Base-by-base conservation (phyloP, 1,140 invertebrate genomes). In the Heterodera carotae region DNA sequence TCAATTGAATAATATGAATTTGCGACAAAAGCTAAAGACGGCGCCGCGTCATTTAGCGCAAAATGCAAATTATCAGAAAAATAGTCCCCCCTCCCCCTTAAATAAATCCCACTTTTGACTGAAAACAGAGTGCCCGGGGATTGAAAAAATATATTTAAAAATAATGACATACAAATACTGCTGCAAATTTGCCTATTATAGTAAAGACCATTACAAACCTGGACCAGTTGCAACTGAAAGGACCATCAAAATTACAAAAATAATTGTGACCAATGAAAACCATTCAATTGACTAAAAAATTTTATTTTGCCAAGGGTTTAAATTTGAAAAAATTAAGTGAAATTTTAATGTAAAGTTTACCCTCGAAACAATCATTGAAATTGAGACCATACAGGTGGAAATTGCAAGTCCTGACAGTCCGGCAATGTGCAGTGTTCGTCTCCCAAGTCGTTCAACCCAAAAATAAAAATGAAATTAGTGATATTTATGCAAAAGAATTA, bases 391-490 rank as follows among this genome's bases (percentile, higher is more conserved):
- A 48, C 87, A 64, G 0, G 85, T 80, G 0, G 81, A 83, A 72
- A 88, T 22, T n/a, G 72, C 80, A 86, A 87, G 88, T 56, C 86
- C 86, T 59, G 75, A 70, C n/a, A 88, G 69, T 10, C 86, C 88
- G 48, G 60, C 73, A 39, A 92, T 29, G 92, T 83, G 64, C 91
- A 86, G 66, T 91, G 91, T 39, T 91, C 83, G 82, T 31, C 83
- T 74, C n/a, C 84, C 85, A 34, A 87, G 85, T 39, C 91, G 91
- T 83, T 94, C 93, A 29, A 94, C 60, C 76, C 64, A 5, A 36
- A 59, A 59, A 62, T 12, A 59, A 25, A 60, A 56, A 53, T n/a
- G 12, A 0, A 8, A 43, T 43, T 12, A 10, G 7, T 43, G 15
- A 43, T 2, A 43, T 43, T 43, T 43, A 43, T 27, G 43, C 7